phyloP scores from a whole-genome alignment of 23 tunicate genomes.

The Ascidia mentula region DNA sequence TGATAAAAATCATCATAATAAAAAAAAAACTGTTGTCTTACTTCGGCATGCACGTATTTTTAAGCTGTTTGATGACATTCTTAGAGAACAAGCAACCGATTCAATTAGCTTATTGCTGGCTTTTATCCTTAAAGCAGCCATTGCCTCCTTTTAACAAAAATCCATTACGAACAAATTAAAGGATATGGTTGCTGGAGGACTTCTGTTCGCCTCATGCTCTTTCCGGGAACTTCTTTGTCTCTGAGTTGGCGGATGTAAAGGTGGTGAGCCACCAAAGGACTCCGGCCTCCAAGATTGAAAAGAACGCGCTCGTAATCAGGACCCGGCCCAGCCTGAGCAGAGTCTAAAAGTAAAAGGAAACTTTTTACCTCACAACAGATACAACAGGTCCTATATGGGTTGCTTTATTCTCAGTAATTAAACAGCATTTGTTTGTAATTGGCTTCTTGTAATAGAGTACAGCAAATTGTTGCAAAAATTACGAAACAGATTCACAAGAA shows the following conservation, averaged over 20 bases:
- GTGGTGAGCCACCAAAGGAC: conserved; percentile 83
- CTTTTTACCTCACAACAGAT: background rate
- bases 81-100: too few relatives aligned
- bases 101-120: too few relatives aligned
- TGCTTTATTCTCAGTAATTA: background rate
- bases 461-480: too few relatives aligned
- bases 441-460: too few relatives aligned
- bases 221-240: conserved; percentile 33
- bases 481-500: too few relatives aligned
- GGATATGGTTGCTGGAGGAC: conserved; percentile 80
- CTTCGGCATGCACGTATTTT: too few relatives aligned
- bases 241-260: conserved; percentile 68
- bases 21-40: too few relatives aligned
- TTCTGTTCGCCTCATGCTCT: conserved; percentile 76
- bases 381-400: background rate
- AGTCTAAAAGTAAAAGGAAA: conserved; percentile 23
- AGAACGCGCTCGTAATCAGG: conserved; percentile 82
- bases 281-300: conserved; percentile 73
- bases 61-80: too few relatives aligned
- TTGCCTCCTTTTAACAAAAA: too few relatives aligned
- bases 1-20: too few relatives aligned
- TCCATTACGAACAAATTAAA: too few relatives aligned
- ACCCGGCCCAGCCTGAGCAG: conserved; percentile 84
- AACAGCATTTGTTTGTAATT: background rate
- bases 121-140: too few relatives aligned